Conservation (phyloP, 2,797 vertebrate genomes). For the Lindbergichthys nudifrons region DNA sequence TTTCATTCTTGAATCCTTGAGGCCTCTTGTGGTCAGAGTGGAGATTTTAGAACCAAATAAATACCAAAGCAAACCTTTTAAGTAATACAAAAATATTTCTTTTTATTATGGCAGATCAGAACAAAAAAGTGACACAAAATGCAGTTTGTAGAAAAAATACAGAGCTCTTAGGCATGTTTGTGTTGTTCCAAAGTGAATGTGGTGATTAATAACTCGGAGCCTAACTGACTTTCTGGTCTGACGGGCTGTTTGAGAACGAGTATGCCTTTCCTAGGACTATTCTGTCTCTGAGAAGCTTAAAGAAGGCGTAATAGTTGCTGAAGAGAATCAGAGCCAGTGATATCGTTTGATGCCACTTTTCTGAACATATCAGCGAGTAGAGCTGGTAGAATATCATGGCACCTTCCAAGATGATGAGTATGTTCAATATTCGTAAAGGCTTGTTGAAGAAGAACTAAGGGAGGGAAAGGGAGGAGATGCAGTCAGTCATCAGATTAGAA, state of each 20-base stretch:
- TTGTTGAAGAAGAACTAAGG: constrained; percentile 98
- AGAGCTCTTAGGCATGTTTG: constrained; percentile 87
- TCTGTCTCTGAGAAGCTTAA: constrained; percentile 97
- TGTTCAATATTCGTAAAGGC: constrained; percentile 97
- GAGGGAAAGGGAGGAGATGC: constrained; percentile 14
- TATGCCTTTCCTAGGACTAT: constrained; percentile 98
- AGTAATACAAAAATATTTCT: constrained; percentile 98
- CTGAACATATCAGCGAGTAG: constrained; percentile 94
- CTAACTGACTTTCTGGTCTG: constrained; percentile 92
- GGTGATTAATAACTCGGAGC: constrained; percentile 50
- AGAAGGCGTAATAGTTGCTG: constrained; percentile 99
- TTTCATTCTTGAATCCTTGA: background rate
- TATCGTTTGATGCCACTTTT: constrained; percentile 99
- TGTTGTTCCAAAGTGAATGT: constrained; percentile 64
- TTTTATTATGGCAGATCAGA: constrained; percentile 94
- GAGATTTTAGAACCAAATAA: background rate
- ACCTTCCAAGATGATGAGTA: constrained; percentile 95
- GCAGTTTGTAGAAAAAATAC: constrained; percentile 96
- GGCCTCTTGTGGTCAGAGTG: constrained; percentile 6
- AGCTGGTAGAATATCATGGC: constrained; percentile 98
- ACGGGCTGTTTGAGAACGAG: constrained; percentile 89
- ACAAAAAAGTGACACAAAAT: constrained; percentile 87
- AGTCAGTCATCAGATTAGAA: constrained; percentile 9
- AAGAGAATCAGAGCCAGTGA: constrained; percentile 98
- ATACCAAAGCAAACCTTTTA: constrained; percentile 61